These are phyloP conservation scores for Mormyrops attenuatus DNA, from an alignment of 2,797 vertebrate species.

Conservation along the genomic window DNA sequence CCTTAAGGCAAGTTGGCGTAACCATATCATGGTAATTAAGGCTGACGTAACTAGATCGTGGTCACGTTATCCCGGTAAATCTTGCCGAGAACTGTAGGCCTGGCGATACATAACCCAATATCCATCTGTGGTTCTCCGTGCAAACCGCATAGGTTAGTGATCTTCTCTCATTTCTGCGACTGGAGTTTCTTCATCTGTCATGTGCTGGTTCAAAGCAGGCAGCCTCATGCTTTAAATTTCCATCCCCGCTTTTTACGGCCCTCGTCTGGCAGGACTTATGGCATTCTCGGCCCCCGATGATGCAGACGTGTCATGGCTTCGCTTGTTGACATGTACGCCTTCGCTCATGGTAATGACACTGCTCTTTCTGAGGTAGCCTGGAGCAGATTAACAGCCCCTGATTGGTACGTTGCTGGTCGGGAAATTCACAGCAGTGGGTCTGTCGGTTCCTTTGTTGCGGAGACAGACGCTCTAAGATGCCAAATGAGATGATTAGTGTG, in stretches of 20 bases:
- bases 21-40: slow-evolving; percentile 3
- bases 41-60: background rate
- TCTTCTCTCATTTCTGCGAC: background rate
- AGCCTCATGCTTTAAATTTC: background rate
- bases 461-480: background rate
- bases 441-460: background rate
- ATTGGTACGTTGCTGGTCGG: background rate
- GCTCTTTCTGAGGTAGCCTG: background rate
- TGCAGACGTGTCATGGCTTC: background rate
- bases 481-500: background rate
- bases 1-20: background rate
- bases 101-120: background rate
- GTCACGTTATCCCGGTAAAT: background rate
- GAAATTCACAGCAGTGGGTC: background rate
- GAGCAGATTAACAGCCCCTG: background rate
- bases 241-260: background rate
- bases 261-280: background rate
- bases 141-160: background rate
- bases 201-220: background rate
- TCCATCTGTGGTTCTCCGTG: background rate
- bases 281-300: background rate
- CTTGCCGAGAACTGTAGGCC: background rate
- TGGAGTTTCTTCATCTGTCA: background rate
- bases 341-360: background rate
- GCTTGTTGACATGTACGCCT: background rate